These are phyloP conservation scores for Triplophysa dalaica DNA, from an alignment of 2,113 vertebrate species.

Conservation along the genomic window DNA sequence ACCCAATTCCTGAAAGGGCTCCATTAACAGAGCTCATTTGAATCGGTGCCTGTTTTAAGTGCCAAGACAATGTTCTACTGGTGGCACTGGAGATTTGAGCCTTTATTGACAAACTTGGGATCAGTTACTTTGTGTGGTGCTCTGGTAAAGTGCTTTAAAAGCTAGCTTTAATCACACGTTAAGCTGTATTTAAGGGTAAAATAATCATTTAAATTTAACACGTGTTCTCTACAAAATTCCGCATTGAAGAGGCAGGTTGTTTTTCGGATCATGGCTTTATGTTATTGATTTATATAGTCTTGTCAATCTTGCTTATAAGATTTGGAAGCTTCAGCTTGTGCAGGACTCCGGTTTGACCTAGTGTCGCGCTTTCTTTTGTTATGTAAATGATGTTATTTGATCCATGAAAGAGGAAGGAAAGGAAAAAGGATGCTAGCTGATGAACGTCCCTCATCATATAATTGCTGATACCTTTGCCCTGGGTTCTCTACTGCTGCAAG, in stretches of 20 bases:
- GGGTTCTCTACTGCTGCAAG: constrained; percentile 62
- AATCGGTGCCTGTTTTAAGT: constrained; percentile 29
- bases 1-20: constrained; percentile 49
- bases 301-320: not conserved
- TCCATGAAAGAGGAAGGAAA: constrained; percentile 47
- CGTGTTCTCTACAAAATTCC: no score
- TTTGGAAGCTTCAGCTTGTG: not conserved
- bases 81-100: constrained; percentile 7
- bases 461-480: constrained; percentile 59
- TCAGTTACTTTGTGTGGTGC: not conserved
- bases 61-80: constrained; percentile 35
- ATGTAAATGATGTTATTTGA: constrained; percentile 61
- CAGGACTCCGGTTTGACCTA: constrained; percentile 5
- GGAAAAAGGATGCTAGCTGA: constrained; percentile 60
- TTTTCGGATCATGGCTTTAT: not conserved
- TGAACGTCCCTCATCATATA: constrained; percentile 62
- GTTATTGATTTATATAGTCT: not conserved
- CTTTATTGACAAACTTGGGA: constrained; percentile 16
- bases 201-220: no score
- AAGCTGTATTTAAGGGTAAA: no score
- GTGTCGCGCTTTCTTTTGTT: constrained; percentile 52
- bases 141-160: not conserved
- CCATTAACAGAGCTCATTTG: constrained; percentile 27
- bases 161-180: not conserved
- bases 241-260: no score